Evolutionary conservation across 2,113 vertebrate genomes (phyloP).

Genomic region (Tor tambroides): DNA sequence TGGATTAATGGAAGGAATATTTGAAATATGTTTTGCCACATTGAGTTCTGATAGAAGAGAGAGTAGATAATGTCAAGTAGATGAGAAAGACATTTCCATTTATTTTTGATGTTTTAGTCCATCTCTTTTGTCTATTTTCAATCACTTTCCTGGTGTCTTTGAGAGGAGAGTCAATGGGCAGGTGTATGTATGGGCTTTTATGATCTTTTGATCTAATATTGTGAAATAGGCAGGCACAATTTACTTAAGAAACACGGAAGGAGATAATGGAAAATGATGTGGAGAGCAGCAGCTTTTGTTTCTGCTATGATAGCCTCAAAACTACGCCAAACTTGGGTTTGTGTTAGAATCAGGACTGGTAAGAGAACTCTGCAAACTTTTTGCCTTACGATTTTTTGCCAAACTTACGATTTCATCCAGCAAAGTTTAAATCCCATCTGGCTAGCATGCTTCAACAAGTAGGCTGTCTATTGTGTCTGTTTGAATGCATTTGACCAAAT

Average conservation of each 20-base stretch:
- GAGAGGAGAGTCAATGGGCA: background rate
- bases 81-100: background rate
- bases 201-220: too few species aligned
- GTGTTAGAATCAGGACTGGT: background rate
- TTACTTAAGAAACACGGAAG: too few species aligned
- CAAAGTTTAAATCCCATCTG: background rate
- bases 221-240: too few species aligned
- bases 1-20: background rate
- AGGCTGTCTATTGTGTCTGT: too few species aligned
- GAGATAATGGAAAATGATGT: too few species aligned
- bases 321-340: too few species aligned
- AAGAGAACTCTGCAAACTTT: background rate
- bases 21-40: background rate
- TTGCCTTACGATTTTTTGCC: background rate
- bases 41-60: background rate
- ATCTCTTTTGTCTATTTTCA: background rate
- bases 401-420: background rate
- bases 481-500: too few species aligned
- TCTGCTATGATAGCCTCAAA: too few species aligned
- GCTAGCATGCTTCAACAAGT: background rate
- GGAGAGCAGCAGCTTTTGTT: too few species aligned
- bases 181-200: too few species aligned
- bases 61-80: too few species aligned
- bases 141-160: background rate
- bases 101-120: background rate